Evolutionary conservation across 2,797 vertebrate genomes (phyloP), one percentile per base, ranked within the genome.

Genomic region (Sebastes cheni): DNA sequence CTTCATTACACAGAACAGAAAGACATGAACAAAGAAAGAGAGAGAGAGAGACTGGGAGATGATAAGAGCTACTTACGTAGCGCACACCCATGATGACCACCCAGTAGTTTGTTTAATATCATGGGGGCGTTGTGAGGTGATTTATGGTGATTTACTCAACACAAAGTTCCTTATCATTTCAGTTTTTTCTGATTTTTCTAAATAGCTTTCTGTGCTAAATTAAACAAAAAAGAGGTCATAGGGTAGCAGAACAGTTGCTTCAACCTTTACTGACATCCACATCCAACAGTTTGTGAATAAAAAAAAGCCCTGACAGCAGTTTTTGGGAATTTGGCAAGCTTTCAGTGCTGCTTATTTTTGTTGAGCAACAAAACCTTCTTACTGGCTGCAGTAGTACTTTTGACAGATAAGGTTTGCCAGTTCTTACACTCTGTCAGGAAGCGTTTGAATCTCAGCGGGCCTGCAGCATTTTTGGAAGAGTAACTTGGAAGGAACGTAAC

Each of bases 61-160:
- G 66, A 82, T 69, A 76, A 67, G 55, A 77, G 61, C 65, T 59
- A 25, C 67, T 59, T 65, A 8, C 71, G 3, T 8, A 55, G 23
- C 12, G 4, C 55, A 64, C 56, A 39, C n/a, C n/a, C 67, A 13
- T 9, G 13, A 66, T 52, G 82, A 71, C 84, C 84, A 81, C 84
- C 77, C 75, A 77, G 68, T 16, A 50, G 34, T 50, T 61, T 75
- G 59, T 67, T 76, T 77, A 32, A 81, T 70, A 5, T 69, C 20
- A 60, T 5, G 13, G 22, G 3, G n/a, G 4, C 4, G 39, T 12
- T 67, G 62, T 54, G 8, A 52, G 29, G 2, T 66, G 23, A 75
- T 61, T 67, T 23, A 73, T 77, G 29, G 14, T 42, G 39, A 42
- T 42, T 39, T 42, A 56, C n/a, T 29, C 11, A 68, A 62, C 23